These are phyloP conservation scores for Odontesthes bonariensis DNA, from an alignment of 2,113 vertebrate genomes.

Conservation along the genomic window DNA sequence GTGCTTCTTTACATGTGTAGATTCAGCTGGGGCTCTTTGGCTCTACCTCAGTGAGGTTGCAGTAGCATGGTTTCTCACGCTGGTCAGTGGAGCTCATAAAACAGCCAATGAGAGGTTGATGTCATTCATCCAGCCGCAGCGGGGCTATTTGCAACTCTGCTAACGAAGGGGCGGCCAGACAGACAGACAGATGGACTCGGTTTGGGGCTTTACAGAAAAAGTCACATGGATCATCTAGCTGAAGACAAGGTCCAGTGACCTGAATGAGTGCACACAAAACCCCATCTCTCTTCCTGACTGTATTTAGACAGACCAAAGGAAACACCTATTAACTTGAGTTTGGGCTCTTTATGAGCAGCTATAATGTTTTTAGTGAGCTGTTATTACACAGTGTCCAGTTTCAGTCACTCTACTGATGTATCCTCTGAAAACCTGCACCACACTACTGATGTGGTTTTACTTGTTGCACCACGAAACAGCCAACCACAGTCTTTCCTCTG, in stretches of 20 bases:
- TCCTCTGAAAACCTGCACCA: conserved; percentile 64
- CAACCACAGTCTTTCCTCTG: conserved; percentile 36
- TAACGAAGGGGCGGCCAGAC: conserved; percentile 46
- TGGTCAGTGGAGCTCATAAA: conserved; percentile 70
- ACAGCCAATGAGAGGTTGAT: conserved; percentile 73
- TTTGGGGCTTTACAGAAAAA: conserved; percentile 51
- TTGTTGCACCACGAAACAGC: conserved; percentile 31
- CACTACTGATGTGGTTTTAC: conserved; percentile 60
- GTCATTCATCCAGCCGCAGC: conserved; percentile 68
- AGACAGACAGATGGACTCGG: conserved; percentile 56
- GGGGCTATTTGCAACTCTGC: conserved; percentile 64
- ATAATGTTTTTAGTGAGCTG: conserved; percentile 79
- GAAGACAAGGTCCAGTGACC: conserved; percentile 67
- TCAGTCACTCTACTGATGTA: conserved; percentile 66
- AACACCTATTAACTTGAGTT: conserved; percentile 74
- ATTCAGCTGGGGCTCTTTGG: conserved; percentile 31
- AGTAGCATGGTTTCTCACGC: conserved; percentile 71
- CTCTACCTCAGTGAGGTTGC: conserved; percentile 50
- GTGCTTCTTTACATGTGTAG: background rate
- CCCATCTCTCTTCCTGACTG: conserved; percentile 36
- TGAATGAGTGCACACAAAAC: conserved; percentile 49
- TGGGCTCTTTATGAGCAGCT: conserved; percentile 72
- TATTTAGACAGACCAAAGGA: conserved; percentile 68
- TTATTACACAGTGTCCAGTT: conserved; percentile 74
- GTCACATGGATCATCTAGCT: conserved; percentile 57